Evolutionary conservation across 1,140 invertebrate species (phyloP).

Genomic region (Apis mellifera): DNA sequence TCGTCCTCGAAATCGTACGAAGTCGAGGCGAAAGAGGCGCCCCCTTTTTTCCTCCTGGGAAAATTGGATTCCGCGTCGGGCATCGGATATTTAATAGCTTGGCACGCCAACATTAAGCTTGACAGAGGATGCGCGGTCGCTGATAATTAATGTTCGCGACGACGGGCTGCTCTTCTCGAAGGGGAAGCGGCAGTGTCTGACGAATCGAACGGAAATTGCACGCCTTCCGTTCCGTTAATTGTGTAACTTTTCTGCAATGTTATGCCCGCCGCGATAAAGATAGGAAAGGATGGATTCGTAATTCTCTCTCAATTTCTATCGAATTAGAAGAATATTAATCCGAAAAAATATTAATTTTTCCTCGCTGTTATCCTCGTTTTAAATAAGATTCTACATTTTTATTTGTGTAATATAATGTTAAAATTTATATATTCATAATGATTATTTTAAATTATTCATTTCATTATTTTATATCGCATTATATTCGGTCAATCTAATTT

Average conservation of each 20-base stretch:
- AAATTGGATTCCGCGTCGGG: conserved; percentile 8
- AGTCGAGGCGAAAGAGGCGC: not conserved
- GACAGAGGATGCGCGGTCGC: not conserved
- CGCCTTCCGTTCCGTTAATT: not conserved
- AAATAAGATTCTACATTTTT: no score
- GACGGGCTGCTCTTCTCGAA: not conserved
- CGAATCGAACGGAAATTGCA: conserved; percentile 8
- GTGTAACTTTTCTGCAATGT: not conserved
- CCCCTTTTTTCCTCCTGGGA: not conserved
- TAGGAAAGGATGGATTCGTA: no score
- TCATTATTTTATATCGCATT: no score
- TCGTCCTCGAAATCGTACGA: not conserved
- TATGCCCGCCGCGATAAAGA: no score
- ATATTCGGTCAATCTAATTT: no score
- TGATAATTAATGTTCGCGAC: conserved; percentile 15
- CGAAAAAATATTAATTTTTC: no score
- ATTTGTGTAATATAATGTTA: no score
- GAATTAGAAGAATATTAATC: no score
- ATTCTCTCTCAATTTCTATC: no score
- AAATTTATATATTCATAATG: no score
- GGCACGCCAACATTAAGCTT: not conserved
- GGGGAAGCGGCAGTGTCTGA: not conserved
- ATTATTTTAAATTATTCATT: no score
- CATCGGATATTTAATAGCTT: conserved; percentile 20
- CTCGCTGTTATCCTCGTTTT: no score